Conservation (phyloP, 2,888 invertebrate genomes). For the Temnothorax unifasciatus region DNA sequence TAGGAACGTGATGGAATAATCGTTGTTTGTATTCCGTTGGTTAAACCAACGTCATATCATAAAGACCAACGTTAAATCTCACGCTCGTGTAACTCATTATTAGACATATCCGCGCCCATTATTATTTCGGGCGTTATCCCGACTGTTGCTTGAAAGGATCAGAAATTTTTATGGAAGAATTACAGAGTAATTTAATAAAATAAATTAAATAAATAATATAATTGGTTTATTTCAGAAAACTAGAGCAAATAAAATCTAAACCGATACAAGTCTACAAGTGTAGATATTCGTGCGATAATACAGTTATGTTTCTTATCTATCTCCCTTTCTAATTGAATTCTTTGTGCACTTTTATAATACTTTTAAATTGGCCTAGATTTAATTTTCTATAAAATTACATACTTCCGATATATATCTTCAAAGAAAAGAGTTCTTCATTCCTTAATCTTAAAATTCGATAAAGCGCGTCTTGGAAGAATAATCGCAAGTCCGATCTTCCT, state of each 20-base stretch:
- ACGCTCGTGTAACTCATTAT: slow-evolving; percentile 17
- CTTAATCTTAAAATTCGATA: background rate
- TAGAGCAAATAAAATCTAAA: background rate
- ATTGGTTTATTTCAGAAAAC: background rate
- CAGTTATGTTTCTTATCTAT: background rate
- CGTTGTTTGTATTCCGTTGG: no score
- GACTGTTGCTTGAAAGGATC: background rate
- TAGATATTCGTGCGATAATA: background rate
- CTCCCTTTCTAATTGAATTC: background rate
- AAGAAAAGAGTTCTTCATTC: background rate
- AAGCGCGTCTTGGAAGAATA: background rate
- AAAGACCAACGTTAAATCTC: background rate
- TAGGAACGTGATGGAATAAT: background rate
- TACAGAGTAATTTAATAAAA: background rate
- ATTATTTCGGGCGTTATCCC: background rate
- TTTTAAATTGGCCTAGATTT: background rate
- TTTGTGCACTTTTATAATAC: background rate
- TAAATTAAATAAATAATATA: no score
- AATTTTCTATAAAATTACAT: background rate
- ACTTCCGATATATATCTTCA: background rate
- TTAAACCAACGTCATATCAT: background rate
- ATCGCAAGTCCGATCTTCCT: background rate
- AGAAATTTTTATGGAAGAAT: background rate
- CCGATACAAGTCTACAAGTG: background rate
- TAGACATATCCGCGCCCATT: background rate